Conservation (phyloP, 2,888 invertebrate genomes). For the Hypomecis atomaria region DNA sequence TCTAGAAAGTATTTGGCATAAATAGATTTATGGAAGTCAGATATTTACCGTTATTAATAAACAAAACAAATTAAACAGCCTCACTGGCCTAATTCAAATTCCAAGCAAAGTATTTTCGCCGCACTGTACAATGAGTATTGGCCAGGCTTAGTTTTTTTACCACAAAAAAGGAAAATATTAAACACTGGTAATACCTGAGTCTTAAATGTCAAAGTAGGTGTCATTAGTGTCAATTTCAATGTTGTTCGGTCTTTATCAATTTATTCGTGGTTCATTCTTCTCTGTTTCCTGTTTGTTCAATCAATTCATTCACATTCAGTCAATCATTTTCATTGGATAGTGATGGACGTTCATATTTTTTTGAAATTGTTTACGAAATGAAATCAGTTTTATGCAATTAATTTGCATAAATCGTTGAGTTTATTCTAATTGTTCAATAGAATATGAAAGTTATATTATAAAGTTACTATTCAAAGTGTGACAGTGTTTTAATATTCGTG, state of each 20-base stretch:
- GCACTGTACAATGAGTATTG: too few species aligned
- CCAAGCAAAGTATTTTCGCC: too few species aligned
- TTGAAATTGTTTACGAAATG: slow-evolving; percentile 56
- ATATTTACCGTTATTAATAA: too few species aligned
- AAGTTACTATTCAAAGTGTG: slow-evolving; percentile 17
- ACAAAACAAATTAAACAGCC: too few species aligned
- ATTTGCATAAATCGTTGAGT: slow-evolving; percentile 46
- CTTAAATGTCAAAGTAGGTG: background rate
- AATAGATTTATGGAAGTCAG: too few species aligned
- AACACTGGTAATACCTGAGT: background rate
- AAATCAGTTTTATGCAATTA: slow-evolving; percentile 50
- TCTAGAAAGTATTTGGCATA: too few species aligned
- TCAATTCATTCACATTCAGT: slow-evolving; percentile 49
- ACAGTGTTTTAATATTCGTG: slow-evolving; percentile 26
- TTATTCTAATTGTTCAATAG: slow-evolving; percentile 34
- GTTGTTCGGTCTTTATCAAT: background rate
- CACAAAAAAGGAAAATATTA: too few species aligned
- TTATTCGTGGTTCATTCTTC: background rate
- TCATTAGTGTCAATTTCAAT: background rate
- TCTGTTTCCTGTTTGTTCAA: background rate
- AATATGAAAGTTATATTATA: slow-evolving; percentile 28
- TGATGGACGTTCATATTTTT: slow-evolving; percentile 54
- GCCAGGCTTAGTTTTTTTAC: too few species aligned
- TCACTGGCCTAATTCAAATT: too few species aligned
- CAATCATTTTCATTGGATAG: slow-evolving; percentile 65